Evolutionary conservation across 2,113 vertebrate genomes (phyloP).

Genomic region (Tychaedon coryphoeus): DNA sequence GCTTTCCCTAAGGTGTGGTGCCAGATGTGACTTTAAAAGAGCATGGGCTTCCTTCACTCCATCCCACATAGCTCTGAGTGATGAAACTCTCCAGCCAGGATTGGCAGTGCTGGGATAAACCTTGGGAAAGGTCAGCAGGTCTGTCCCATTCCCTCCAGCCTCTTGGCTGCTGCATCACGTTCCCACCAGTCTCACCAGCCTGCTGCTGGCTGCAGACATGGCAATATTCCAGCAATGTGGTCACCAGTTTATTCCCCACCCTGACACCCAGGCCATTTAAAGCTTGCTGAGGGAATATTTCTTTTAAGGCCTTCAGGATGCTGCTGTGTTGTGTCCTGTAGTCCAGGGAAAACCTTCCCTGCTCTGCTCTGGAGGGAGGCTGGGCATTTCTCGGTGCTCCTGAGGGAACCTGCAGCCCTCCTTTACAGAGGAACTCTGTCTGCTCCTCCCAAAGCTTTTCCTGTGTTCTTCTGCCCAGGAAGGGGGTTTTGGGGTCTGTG

Average conservation of each 20-base stretch:
- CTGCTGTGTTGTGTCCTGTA: accelerated
- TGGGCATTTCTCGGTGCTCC: accelerated
- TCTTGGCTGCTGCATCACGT: accelerated
- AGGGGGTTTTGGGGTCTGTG: not conserved
- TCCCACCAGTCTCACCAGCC: not conserved
- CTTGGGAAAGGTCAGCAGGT: not conserved
- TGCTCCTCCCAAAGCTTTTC: not conserved
- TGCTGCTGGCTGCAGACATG: not conserved
- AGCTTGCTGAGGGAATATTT: not conserved
- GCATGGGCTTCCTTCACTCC: accelerated
- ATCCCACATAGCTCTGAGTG: accelerated
- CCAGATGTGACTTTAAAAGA: not conserved
- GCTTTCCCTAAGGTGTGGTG: not conserved
- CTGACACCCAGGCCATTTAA: not conserved
- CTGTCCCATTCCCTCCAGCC: not conserved
- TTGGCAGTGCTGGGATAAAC: not conserved
- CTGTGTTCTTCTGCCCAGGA: not conserved
- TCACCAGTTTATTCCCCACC: not conserved
- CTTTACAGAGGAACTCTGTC: not conserved
- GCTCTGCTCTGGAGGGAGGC: not conserved
- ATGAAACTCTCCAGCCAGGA: accelerated
- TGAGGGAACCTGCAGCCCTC: not conserved
- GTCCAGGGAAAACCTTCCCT: not conserved
- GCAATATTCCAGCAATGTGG: not conserved
- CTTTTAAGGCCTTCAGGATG: not conserved